A percentile compares a stretch with the other conserved stretches of the same genome.
These are phyloP conservation scores for Pelobates cultripes DNA, from an alignment of 2,797 vertebrate genomes.

Conservation along the genomic window DNA sequence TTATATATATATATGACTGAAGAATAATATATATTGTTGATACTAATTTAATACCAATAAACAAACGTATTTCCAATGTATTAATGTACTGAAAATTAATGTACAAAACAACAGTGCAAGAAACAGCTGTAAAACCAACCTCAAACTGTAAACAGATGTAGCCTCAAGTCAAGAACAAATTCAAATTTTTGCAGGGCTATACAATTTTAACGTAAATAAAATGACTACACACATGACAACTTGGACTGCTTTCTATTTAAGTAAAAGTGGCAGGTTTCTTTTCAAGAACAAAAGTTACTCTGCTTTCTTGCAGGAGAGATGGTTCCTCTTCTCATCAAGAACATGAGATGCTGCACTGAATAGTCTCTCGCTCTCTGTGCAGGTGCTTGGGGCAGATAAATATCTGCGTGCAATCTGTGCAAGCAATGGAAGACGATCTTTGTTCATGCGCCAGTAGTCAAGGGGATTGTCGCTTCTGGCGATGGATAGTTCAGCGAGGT, in stretches of 20 bases:
- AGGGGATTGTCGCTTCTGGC: not conserved
- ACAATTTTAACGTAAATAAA: not conserved
- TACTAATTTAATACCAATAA: too few species aligned
- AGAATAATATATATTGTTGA: too few species aligned
- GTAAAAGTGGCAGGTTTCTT: not conserved
- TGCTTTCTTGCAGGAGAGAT: not conserved
- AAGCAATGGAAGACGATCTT: not conserved
- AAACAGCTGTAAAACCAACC: too few species aligned
- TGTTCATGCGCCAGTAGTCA: not conserved
- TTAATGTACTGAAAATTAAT: too few species aligned
- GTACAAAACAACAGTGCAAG: too few species aligned
- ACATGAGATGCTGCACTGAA: slow-evolving; percentile 21
- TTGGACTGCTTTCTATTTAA: not conserved
- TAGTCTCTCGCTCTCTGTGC: not conserved
- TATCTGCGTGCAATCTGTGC: not conserved
- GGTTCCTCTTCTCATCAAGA: not conserved
- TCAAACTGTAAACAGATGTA: too few species aligned
- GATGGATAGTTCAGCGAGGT: not conserved
- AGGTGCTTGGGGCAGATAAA: not conserved
- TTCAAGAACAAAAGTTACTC: slow-evolving; percentile 1
- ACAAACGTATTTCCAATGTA: too few species aligned
- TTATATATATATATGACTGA: too few species aligned
- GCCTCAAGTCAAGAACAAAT: not conserved
- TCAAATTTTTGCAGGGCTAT: not conserved
- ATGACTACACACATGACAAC: not conserved